phyloP scores from a whole-genome alignment of 2,888 invertebrate species.

The Chaetogeoica ovagalla region DNA sequence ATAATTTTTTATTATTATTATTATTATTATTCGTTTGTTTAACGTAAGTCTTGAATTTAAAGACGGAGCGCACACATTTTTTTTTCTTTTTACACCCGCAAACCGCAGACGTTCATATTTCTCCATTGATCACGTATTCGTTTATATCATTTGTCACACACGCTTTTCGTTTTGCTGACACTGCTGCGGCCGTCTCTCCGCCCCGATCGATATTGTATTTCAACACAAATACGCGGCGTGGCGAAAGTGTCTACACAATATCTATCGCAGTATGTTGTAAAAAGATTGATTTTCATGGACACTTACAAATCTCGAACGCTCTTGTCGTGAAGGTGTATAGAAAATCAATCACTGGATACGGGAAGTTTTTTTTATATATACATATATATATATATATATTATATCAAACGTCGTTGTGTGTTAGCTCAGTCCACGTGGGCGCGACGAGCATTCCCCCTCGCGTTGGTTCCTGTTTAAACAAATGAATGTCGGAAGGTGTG shows the following conservation, averaged over 20 bases:
- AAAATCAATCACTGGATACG: conserved; percentile 30
- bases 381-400: too few relatives aligned
- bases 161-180: conserved; percentile 24
- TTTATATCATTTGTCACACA: conserved; percentile 18
- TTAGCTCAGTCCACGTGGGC: conserved; percentile 30
- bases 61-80: neutral
- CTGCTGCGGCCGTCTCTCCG: neutral
- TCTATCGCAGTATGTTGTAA: neutral
- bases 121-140: neutral
- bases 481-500: conserved; percentile 25
- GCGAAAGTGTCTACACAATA: conserved; percentile 1
- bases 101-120: neutral
- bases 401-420: conserved; percentile 13
- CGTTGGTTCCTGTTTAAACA: conserved; percentile 44
- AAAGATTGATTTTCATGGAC: conserved; percentile 41
- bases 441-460: conserved; percentile 42
- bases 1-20: neutral
- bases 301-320: conserved; percentile 5
- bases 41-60: neutral
- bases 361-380: neutral
- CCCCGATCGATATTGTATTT: conserved; percentile 31
- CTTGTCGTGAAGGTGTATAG: neutral
- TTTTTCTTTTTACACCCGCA: neutral
- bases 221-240: neutral
- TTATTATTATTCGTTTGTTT: neutral